These are phyloP conservation scores for Poeciliopsis retropinna DNA, from an alignment of 2,113 vertebrate genomes.

Conservation along the genomic window DNA sequence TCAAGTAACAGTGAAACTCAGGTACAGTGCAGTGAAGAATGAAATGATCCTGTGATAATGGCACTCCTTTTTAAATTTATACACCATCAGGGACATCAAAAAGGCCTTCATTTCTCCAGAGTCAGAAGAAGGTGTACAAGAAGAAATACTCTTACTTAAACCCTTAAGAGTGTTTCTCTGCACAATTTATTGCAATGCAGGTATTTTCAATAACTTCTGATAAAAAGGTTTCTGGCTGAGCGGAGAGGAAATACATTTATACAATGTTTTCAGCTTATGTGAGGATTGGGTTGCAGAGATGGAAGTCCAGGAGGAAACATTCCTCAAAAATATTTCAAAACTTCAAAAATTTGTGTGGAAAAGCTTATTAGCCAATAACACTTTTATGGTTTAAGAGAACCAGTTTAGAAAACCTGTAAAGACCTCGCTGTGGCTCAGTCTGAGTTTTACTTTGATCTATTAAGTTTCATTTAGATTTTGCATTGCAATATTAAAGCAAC, in stretches of 20 bases:
- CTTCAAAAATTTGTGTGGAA: no score
- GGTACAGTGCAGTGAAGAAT: slow-evolving; percentile 28
- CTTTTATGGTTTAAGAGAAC: no score
- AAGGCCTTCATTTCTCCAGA: slow-evolving; percentile 38
- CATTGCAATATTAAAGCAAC: not conserved
- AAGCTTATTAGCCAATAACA: no score
- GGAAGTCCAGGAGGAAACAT: not conserved
- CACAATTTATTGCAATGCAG: slow-evolving; percentile 50
- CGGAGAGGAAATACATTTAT: not conserved
- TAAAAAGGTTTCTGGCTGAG: not conserved
- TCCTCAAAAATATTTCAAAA: not conserved
- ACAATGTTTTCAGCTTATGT: no score
- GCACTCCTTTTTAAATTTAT: slow-evolving; percentile 21
- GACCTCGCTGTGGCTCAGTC: not conserved
- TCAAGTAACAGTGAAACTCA: slow-evolving; percentile 14
- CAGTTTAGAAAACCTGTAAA: no score
- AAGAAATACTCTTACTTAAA: slow-evolving; percentile 31
- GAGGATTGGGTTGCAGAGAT: no score
- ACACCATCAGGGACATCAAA: slow-evolving; percentile 12
- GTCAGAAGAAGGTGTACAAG: slow-evolving; percentile 2
- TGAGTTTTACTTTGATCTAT: not conserved
- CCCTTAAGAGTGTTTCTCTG: slow-evolving; percentile 32
- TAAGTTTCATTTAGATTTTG: not conserved
- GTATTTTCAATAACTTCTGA: slow-evolving; percentile 17
- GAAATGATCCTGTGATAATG: slow-evolving; percentile 20